Base-by-base conservation (phyloP, 2,113 vertebrate genomes). In the Psilopogon haemacephalus region DNA sequence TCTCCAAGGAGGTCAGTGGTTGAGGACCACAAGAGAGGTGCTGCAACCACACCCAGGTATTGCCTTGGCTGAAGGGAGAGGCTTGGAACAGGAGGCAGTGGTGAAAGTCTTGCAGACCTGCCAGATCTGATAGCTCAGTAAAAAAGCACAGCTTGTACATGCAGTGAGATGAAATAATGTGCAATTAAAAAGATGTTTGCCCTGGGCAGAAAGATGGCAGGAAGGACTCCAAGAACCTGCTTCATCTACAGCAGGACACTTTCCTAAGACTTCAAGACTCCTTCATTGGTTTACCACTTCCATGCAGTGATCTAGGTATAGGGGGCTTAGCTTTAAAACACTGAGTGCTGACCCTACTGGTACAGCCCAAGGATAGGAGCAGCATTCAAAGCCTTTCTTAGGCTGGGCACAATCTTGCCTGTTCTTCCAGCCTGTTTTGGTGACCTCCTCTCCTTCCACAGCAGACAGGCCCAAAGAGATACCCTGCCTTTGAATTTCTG, bases 281-380 rank as follows among this genome's bases (percentile, higher is more conserved):
- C 16, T 62, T 32, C 19, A 6, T 8, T 1, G 0, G 1, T 30
- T 9, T 6, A n/a, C 15, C 23, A 24, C 0, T 0, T 38, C 32
- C 58, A 42, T 60, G 5, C 5, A 18, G 20, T 0, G 1, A 33
- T 6, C 33, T 28, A 20, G 24, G 28, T 21, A 7, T 3, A 15
- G 12, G 13, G 4, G 65, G 16, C 38, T 89, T 1, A 0, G 8
- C 27, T 82, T 33, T 58, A 17, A 74, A 73, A 11, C 37, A 55
- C 11, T 19, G 1, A 21, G 46, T 12, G 14, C 14, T 35, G 20
- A 17, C 23, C 23, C 15, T 21, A 2, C 20, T 11, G 32, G 15
- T 2, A 56, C 1, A 27, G 38, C 8, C 23, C 5, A 42, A 18
- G 27, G n/a, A 10, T 0, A 28, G 17, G 0, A 62, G 40, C 46